phyloP scores from a whole-genome alignment of 2,888 invertebrate genomes.

The Acleris literana region DNA sequence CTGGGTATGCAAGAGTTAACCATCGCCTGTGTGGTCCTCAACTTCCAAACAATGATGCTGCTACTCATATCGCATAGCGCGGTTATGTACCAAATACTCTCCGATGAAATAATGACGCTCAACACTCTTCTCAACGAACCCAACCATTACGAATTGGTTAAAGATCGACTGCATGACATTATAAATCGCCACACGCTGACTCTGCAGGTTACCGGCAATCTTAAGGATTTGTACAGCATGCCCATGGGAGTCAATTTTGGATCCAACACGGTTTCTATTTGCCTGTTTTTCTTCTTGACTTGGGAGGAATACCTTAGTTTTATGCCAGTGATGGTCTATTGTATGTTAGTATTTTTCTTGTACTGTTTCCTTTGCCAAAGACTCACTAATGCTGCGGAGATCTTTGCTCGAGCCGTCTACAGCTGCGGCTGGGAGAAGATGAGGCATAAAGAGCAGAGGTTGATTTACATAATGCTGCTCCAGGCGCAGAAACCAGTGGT shows the following conservation, averaged over 20 bases:
- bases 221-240: constrained; percentile 62
- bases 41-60: constrained; percentile 63
- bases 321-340: constrained; percentile 61
- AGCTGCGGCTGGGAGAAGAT: constrained; percentile 76
- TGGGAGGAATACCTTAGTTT: constrained; percentile 60
- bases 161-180: constrained; percentile 50
- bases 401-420: constrained; percentile 64
- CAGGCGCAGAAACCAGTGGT: constrained; percentile 64
- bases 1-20: constrained; percentile 54
- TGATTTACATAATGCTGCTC: constrained; percentile 59
- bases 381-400: constrained; percentile 63
- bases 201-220: constrained; percentile 52
- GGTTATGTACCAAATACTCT: constrained; percentile 60
- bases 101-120: constrained; percentile 58
- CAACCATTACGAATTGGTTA: constrained; percentile 46
- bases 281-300: constrained; percentile 63
- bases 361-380: constrained; percentile 71
- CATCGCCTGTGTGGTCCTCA: constrained; percentile 55
- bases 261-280: constrained; percentile 63
- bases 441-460: constrained; percentile 55
- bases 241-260: constrained; percentile 70
- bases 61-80: constrained; percentile 67
- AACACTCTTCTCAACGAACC: constrained; percentile 34
- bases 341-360: constrained; percentile 65
- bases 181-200: constrained; percentile 57